Percentiles rank a stretch among this genome's conserved stretches.
Evolutionary conservation across 2,888 invertebrate species (phyloP).

Genomic region (Drosophila flavopinicola): DNA sequence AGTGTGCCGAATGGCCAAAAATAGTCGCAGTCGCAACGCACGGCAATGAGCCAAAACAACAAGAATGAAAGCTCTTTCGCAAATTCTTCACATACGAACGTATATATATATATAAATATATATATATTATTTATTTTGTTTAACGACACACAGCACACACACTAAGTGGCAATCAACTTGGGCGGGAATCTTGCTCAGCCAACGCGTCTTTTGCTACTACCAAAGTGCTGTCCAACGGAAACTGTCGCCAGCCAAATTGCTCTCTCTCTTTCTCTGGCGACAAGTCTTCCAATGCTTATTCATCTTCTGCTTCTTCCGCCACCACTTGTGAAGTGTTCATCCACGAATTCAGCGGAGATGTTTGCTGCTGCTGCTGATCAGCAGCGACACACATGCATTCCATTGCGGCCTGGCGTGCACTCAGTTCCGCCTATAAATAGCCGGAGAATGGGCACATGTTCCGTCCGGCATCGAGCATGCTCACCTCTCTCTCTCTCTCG

Average conservation of each 20-base stretch:
- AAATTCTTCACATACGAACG: slow-evolving; percentile 1
- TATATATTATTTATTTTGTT: slow-evolving; percentile 36
- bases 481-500: slow-evolving; percentile 11
- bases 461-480: slow-evolving; percentile 29
- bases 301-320: too few species aligned
- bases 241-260: slow-evolving; percentile 45
- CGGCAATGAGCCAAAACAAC: slow-evolving; percentile 72
- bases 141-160: slow-evolving; percentile 16
- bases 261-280: slow-evolving; percentile 14
- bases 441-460: slow-evolving; percentile 75
- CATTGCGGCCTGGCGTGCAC: slow-evolving; percentile 62
- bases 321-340: slow-evolving; percentile 81
- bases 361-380: neutral
- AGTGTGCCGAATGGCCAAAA: slow-evolving; percentile 65
- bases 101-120: slow-evolving; percentile 14
- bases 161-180: slow-evolving; percentile 29
- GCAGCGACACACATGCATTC: slow-evolving; percentile 58
- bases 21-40: slow-evolving; percentile 70
- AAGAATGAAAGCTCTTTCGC: slow-evolving; percentile 14
- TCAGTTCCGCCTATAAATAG: slow-evolving; percentile 73
- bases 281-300: slow-evolving; percentile 67
- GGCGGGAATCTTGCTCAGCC: slow-evolving; percentile 31
- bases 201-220: slow-evolving; percentile 70
- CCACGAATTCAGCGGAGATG: slow-evolving; percentile 46
- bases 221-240: slow-evolving; percentile 29